Base-by-base conservation (phyloP, 2,888 invertebrate genomes). In the Mycalesis mineus region DNA sequence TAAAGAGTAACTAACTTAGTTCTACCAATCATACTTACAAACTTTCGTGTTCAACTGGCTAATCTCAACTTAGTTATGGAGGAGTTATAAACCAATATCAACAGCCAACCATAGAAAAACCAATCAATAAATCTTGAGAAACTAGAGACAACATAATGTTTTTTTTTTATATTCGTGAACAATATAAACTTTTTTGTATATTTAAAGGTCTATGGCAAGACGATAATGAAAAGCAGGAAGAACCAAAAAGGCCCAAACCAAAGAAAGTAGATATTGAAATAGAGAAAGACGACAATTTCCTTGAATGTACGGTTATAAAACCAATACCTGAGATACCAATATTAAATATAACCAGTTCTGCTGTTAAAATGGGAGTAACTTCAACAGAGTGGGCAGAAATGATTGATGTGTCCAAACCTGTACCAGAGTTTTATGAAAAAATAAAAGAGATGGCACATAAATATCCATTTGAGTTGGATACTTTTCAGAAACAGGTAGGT, bases 381-480 rank as follows among this genome's bases (percentile, higher is more conserved):
- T 90, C 91, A n/a, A 91, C 93, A 0, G 94, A 96, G 72, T 98
- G 96, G 96, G 98, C 97, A 0, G 94, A 97, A 73, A 92, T 95
- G 80, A 91, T 98, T 36, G 96, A 98, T 77, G 93, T 96, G 0
- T 92, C 93, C 0, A 91, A 93, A 53, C 96, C 97, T 0, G 94
- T 98, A 0, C 91, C 90, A 1, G 94, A 98, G 77, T 98, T 97
- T 72, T 91, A 93, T 49, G 92, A 95, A 67, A 92, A 91, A 71
- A 93, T 98, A 58, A 96, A 96, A 4, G 92, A 95, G 61, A 95
- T 96, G 88, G 98, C 98, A 0, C 93, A 95, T 72, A 92, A 91
- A 60, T 97, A 94, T 83, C 94, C 95, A 1, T 99, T 99, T 84
- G 96, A 98, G 72, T 89, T 99, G 72, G 99, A 99, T 82, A 95